Evolutionary conservation across 2,797 vertebrate species (phyloP), one percentile per base, ranked within the genome.

Genomic region (Eulemur mongoz): DNA sequence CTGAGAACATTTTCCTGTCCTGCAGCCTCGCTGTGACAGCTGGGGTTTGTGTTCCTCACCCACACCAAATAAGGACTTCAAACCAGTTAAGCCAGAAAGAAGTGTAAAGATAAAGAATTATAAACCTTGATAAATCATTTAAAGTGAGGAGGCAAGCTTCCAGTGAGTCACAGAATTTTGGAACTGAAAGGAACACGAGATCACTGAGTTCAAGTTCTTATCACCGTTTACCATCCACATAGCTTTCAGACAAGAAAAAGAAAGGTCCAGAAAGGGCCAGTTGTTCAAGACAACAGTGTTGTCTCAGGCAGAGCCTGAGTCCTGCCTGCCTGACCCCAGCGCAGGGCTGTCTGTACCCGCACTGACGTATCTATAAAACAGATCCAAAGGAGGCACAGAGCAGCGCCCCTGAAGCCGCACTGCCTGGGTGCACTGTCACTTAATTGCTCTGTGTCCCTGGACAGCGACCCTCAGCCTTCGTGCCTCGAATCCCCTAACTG

Each of bases 21-120:
- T 32, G 1, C 0, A 32, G 30, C 40, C 38, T 0, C 2, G 6
- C 0, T 52, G 14, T 8, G 59, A 32, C 18, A 10, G 25, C 0
- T 18, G 17, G 27, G 18, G 14, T 38, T 27, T 30, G 75, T 70
- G 48, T 20, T 63, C 81, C 59, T 14, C 7, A 59, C 7, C 30
- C 25, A 20, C 45, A n/a, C 40, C 20, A 12, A 10, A 27, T 4
- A 43, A 88, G 20, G 67, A 72, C 57, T 45, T 83, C 48, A 50
- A 40, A 52, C 52, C 78, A 12, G 5, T 27, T 10, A 72, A 81
- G 70, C 4, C 52, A 59, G 59, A 89, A 54, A n/a, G 7, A 45
- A 90, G 10, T 1, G 1, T 11, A 35, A 72, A 67, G 38, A 27
- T 4, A 18, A 73, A 52, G 76, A 61, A 43, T 10, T 35, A 27